Evolutionary conservation across 1,140 invertebrate species (phyloP), one percentile per base, ranked within the genome.

Genomic region (Drosophila lowei): DNA sequence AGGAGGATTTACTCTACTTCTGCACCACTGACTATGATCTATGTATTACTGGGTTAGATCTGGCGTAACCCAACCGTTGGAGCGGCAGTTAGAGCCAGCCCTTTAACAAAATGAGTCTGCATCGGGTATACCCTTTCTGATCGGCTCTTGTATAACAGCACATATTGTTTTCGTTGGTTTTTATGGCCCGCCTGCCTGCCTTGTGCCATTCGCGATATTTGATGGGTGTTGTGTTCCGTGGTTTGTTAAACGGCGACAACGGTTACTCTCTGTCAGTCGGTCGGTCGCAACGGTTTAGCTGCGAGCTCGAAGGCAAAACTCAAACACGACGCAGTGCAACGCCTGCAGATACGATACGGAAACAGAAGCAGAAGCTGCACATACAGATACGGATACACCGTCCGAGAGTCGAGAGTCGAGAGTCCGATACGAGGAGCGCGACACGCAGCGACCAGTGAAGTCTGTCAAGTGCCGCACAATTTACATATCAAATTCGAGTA

Each of bases 151-250:
- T 43, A 46, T 68, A 68, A 68, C 68, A 18, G 64, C 66, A 68
- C 66, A 57, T 68, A 42, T 50, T 43, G 68, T 41, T 72, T 55
- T 56, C 55, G 58, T 49, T 71, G 44, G 58, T n/a, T 74, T 73
- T 74, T 85, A 84, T 84, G 74, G 80, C 41, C 50, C 47, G 79
- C 21, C 23, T 23, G 23, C 23, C 71, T 56, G 47, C 49, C 48
- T 71, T 67, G 67, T 77, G 77, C 58, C 67, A 80, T 84, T 79
- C 77, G 78, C 78, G 80, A 85, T 84, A 68, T 77, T 83, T 83
- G 79, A 58, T 74, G 58, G 80, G 60, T 61, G 41, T 53, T 65
- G 60, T 58, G 72, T 50, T 64, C 54, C 38, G 52, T 55, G 47
- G 62, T 50, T 56, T 52, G 71, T 47, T 57, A 34, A 48, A 13